Evolutionary conservation across 2,113 vertebrate species (phyloP).

Genomic region (Tauraco erythrolophus): DNA sequence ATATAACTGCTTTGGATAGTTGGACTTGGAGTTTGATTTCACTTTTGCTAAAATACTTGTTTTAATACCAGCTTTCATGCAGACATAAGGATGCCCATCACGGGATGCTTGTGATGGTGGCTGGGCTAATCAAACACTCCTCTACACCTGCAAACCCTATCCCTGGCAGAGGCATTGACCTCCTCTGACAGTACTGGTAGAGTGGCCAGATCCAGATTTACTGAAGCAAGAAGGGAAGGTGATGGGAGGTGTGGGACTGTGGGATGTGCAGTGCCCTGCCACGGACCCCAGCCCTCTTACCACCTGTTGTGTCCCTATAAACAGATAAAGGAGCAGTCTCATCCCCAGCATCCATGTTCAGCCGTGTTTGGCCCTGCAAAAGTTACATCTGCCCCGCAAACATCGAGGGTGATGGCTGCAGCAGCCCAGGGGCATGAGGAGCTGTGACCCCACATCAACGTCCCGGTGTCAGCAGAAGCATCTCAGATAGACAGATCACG

Average conservation of each 20-base stretch:
- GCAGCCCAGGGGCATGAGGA: not conserved
- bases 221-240: not conserved
- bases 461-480: not conserved
- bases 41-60: not conserved
- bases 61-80: not conserved
- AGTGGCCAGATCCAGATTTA: not conserved
- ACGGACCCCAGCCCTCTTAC: not conserved
- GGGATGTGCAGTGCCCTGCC: not conserved
- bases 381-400: not conserved
- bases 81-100: not conserved
- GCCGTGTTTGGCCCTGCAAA: not conserved
- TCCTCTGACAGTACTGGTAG: accelerated
- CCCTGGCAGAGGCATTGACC: not conserved
- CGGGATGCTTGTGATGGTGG: not conserved
- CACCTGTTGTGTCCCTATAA: accelerated
- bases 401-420: not conserved
- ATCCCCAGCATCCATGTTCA: not conserved
- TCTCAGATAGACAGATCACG: accelerated
- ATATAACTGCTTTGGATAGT: not conserved
- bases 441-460: not conserved
- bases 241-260: not conserved
- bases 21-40: not conserved
- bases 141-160: not conserved
- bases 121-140: not conserved
- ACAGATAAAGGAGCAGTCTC: not conserved